phyloP scores from a whole-genome alignment of 2,113 vertebrate genomes.

The Montifringilla adamsi region DNA sequence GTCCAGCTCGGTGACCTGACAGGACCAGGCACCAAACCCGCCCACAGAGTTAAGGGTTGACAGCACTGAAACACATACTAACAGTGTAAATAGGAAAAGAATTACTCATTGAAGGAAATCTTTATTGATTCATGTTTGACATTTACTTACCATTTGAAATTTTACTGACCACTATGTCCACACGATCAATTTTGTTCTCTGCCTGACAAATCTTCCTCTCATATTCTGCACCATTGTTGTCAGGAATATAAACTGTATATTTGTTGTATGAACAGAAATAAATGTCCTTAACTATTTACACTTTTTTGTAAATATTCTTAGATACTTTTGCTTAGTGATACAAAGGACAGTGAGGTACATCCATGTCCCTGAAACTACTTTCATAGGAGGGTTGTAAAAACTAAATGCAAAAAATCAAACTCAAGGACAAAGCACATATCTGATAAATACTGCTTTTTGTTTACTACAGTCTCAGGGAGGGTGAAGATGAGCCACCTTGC shows the following conservation, averaged over 20 bases:
- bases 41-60: background rate
- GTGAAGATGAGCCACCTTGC: background rate
- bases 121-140: background rate
- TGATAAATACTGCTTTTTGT: background rate
- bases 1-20: rapidly evolving
- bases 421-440: background rate
- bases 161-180: background rate
- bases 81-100: background rate
- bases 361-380: background rate
- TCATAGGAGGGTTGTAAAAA: background rate
- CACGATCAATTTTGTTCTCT: background rate
- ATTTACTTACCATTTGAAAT: background rate
- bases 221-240: background rate
- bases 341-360: background rate
- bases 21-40: rapidly evolving
- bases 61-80: background rate
- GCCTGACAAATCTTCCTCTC: background rate
- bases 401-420: background rate
- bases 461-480: background rate
- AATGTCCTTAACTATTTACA: background rate
- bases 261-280: background rate
- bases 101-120: background rate
- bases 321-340: background rate
- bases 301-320: background rate
- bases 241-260: background rate